These are phyloP conservation scores for Enteromius unitaeniatus DNA, from an alignment of 2,797 vertebrate species.

Conservation along the genomic window DNA sequence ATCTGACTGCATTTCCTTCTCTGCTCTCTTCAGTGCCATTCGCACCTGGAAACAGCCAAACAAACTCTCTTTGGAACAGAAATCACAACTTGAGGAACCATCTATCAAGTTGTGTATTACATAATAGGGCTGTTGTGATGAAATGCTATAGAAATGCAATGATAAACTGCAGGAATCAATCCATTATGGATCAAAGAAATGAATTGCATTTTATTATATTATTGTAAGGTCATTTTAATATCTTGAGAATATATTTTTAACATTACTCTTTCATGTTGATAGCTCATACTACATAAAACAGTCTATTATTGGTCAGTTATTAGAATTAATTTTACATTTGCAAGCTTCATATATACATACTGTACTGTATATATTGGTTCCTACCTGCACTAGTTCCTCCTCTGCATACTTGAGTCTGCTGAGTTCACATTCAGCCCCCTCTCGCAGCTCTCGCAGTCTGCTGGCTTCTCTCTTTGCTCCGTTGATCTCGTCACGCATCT, in stretches of 20 bases:
- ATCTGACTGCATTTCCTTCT: slow-evolving; percentile 93
- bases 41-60: slow-evolving; percentile 82
- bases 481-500: slow-evolving; percentile 96
- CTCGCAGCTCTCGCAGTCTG: slow-evolving; percentile 88
- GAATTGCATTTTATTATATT: not conserved
- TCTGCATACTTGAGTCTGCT: slow-evolving; percentile 97
- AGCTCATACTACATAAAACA: not conserved
- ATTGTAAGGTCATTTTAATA: not conserved
- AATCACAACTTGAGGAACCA: not conserved
- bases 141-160: not conserved
- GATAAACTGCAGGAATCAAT: not conserved
- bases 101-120: not conserved
- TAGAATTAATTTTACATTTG: not conserved
- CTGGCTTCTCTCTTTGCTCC: slow-evolving; percentile 94
- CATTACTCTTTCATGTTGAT: not conserved
- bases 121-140: not conserved
- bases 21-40: slow-evolving; percentile 95
- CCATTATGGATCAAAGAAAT: not conserved
- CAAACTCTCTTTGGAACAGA: not conserved
- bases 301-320: not conserved
- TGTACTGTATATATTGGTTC: not conserved
- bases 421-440: slow-evolving; percentile 94
- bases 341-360: not conserved
- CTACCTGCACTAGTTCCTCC: slow-evolving; percentile 95
- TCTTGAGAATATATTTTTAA: not conserved